A percentile compares a stretch with the other conserved stretches of the same genome.
Evolutionary conservation across 2,888 invertebrate genomes (phyloP).

Genomic region (Nymphalis c-album): DNA sequence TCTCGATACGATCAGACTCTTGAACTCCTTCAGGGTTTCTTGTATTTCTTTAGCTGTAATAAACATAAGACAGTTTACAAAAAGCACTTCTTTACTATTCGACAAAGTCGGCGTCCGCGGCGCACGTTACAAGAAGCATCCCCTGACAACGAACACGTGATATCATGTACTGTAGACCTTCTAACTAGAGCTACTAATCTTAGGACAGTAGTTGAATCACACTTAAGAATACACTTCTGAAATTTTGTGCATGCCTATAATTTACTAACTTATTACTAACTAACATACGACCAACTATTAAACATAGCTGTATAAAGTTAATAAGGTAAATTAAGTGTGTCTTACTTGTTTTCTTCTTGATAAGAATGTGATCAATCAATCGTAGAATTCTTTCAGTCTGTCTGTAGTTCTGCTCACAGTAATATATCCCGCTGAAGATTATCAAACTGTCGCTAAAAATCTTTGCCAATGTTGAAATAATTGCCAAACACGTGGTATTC

Average conservation of each 20-base stretch:
- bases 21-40: slow-evolving; percentile 48
- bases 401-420: slow-evolving; percentile 35
- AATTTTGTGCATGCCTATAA: no score
- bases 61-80: background rate
- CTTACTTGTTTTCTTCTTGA: slow-evolving; percentile 34
- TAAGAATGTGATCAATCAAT: slow-evolving; percentile 30
- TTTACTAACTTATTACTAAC: no score
- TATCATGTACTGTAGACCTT: no score
- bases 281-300: no score
- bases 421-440: slow-evolving; percentile 19
- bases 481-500: slow-evolving; percentile 7
- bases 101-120: no score
- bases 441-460: slow-evolving; percentile 8
- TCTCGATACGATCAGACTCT: slow-evolving; percentile 51
- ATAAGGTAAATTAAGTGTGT: background rate
- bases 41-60: slow-evolving; percentile 50
- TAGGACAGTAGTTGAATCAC: no score
- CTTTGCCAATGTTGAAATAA: slow-evolving; percentile 24
- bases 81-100: no score
- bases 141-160: no score
- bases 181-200: no score
- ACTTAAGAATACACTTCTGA: no score
- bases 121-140: no score
- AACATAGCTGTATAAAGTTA: no score
- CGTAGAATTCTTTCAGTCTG: slow-evolving; percentile 31